Base-by-base conservation (phyloP, 23 tunicate genomes). In the Aplidium turbinatum region DNA sequence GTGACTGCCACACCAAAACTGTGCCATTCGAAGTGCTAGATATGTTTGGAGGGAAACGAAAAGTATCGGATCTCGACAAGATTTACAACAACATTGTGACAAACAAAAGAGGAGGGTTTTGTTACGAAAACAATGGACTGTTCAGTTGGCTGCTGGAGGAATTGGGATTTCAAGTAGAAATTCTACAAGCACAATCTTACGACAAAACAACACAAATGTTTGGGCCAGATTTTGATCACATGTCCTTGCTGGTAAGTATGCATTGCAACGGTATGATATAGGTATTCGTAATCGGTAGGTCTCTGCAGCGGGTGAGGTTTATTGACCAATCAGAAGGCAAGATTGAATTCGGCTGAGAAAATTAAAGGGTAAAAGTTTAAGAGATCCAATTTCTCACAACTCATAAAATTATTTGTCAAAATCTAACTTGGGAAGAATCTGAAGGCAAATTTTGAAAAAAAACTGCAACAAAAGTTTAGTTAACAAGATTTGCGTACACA, bases 31-130 rank as follows among this genome's bases (percentile, higher is more conserved):
- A 83, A n/a, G 38, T 20, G 2, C 38, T 83, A 13, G 89, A 83
- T 45, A 74, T 83, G 89, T 83, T 83, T 39, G 89, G 89, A 20
- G 89, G 89, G 5, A 26, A 52, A 22, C 32, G 76, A 35, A 83
- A 83, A 39, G 32, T 75, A 1, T 33, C 64, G 61, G 81, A 79
- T 48, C 35, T 83, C 48, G 63, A 62, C 22, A 53, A 54, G 31
- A 66, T 83, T 26, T 83, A 64, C 72, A 48, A 65, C n/a, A 45
- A 83, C 51, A 75, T 83, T 22, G 89, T 83, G 33, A 68, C 28
- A 25, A 51, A 64, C n/a, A 83, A 74, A 52, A 35, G 81, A 35
- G 89, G 89, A 13, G 89, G 89, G 9, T 75, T 74, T 55, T 83
- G 89, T 66, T 83, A 75, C 65, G 89, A 83, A 35, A 48, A 38